Evolutionary conservation across 2,113 vertebrate genomes (phyloP), one percentile per base, ranked within the genome.

Genomic region (Astatotilapia flaviijosephi): DNA sequence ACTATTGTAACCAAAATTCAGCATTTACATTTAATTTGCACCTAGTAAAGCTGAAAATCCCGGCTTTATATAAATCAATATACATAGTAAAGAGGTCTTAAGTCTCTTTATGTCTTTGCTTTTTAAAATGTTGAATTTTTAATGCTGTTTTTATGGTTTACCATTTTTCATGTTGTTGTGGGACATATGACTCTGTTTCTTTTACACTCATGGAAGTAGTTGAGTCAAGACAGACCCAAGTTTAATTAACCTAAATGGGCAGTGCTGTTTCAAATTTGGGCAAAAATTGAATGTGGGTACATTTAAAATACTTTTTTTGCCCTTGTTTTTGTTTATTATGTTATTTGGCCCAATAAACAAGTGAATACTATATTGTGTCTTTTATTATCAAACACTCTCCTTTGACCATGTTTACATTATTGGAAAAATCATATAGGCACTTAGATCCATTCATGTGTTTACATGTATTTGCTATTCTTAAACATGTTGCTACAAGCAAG

Each of bases 331-430:
- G 40, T 47, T 75, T 75, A 19, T 4, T 33, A 2, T 40, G 17
- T 21, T 11, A 85, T 28, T 19, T 21, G 5, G 1, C 3, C 21
- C 3, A 89, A 83, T 90, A 87, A 93, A 90, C 8, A 40, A 19
- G 1, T 62, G 9, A 83, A 31, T 8, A 31, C 17, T 47, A 17
- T 4, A 19, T 31, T 8, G 37, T 35, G 9, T 23, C 8, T 65
- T 56, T 45, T 49, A 45, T 60, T 65, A 49, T 77, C 4, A 75
- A 77, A 49, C n/a, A 73, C 40, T 28, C 23, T 75, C 2, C 5
- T 49, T 28, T 6, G 15, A 47, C 4, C 23, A 49, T 12, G 23
- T 77, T 77, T 77, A 49, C 23, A 75, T 77, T 4, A 10, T 49
- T 49, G 23, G 42, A 49, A 31, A 10, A 28, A 47, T 75, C 21